These are phyloP conservation scores for Pachycephus smyrnensis DNA, from an alignment of 2,888 invertebrate species.

Conservation along the genomic window DNA sequence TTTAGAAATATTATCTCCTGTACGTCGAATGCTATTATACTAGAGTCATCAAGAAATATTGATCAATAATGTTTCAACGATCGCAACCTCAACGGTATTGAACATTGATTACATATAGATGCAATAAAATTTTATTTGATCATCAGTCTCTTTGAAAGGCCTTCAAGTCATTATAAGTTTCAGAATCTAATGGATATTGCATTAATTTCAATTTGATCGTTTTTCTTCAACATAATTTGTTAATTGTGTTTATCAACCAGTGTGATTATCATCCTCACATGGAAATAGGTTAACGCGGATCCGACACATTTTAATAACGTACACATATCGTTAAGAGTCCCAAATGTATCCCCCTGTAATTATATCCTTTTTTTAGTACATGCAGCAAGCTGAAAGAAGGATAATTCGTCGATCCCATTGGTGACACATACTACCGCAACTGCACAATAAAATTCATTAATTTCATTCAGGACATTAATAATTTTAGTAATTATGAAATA, in stretches of 20 bases:
- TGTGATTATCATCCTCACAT: constrained; percentile 47
- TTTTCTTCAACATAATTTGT: background rate
- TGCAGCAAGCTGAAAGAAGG: background rate
- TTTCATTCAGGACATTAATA: background rate
- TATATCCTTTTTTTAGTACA: background rate
- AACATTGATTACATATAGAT: background rate
- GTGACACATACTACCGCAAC: background rate
- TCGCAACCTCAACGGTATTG: background rate
- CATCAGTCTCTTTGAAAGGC: background rate
- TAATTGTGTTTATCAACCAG: background rate
- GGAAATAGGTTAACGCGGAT: constrained; percentile 43
- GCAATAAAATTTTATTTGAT: background rate
- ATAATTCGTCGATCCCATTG: background rate
- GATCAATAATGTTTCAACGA: background rate
- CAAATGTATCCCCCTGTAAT: background rate
- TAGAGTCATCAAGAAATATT: background rate
- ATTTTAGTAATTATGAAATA: background rate
- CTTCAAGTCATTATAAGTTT: background rate
- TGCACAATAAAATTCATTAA: background rate
- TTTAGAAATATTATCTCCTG: background rate
- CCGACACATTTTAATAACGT: background rate
- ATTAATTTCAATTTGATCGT: background rate
- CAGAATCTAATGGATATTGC: background rate
- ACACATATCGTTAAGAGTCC: background rate
- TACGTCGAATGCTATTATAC: background rate